A percentile compares a stretch with the other conserved stretches of the same genome.
Evolutionary conservation across 1,140 invertebrate genomes (phyloP).

Genomic region (Holotrichia oblita): DNA sequence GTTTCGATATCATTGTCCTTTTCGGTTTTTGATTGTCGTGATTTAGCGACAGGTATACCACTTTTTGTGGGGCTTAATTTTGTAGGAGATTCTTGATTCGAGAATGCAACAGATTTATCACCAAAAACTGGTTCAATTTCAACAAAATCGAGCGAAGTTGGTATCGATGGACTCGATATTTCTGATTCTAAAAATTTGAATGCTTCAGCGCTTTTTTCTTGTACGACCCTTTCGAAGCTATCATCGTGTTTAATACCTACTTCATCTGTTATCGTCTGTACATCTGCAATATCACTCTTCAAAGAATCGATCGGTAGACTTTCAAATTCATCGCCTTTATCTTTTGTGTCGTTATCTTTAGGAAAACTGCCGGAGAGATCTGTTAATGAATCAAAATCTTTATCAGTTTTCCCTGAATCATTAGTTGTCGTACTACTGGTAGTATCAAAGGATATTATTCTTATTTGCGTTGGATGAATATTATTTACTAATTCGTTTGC

Average conservation of each 20-base stretch:
- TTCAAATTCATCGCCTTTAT: constrained; percentile 15
- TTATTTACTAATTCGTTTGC: constrained; percentile 19
- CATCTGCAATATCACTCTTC: constrained; percentile 51
- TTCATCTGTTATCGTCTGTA: constrained; percentile 39
- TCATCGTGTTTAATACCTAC: constrained; percentile 10
- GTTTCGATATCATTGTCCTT: constrained; percentile 44
- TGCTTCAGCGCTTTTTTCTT: constrained; percentile 58
- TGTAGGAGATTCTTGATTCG: constrained; percentile 44
- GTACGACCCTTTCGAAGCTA: constrained; percentile 41
- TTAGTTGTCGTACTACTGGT: constrained; percentile 5
- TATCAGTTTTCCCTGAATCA: constrained; percentile 2
- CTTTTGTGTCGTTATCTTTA: not conserved
- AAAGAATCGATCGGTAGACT: constrained; percentile 2
- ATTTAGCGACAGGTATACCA: constrained; percentile 52
- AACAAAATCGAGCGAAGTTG: constrained; percentile 34
- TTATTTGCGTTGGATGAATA: constrained; percentile 10
- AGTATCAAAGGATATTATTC: constrained; percentile 28
- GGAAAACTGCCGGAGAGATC: constrained; percentile 10
- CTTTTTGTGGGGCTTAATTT: constrained; percentile 44
- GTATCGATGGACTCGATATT: constrained; percentile 52
- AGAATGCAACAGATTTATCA: constrained; percentile 5
- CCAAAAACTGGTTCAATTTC: constrained; percentile 17
- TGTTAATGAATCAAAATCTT: constrained; percentile 21
- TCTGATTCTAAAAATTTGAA: constrained; percentile 60
- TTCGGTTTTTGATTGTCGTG: constrained; percentile 48